phyloP scores from a whole-genome alignment of 2,888 invertebrate genomes.

The Cetonia aurata region DNA sequence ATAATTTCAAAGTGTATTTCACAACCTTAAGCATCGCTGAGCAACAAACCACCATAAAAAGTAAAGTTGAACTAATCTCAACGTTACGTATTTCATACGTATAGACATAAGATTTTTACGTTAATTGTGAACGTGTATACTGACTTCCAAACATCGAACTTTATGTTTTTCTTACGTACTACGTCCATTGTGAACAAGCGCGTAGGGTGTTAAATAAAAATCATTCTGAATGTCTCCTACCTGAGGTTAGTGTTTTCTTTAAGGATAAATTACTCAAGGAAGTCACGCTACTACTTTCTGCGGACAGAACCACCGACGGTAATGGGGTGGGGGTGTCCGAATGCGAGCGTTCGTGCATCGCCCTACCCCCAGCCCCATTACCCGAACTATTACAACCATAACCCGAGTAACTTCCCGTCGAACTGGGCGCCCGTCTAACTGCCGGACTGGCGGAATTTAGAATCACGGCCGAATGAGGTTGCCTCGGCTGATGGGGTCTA shows the following conservation, averaged over 20 bases:
- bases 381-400: conserved; percentile 67
- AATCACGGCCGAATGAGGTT: conserved; percentile 68
- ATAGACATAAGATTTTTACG: too few relatives aligned
- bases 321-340: conserved; percentile 89
- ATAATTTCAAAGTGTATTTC: too few relatives aligned
- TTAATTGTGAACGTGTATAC: too few relatives aligned
- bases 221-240: conserved; percentile 64
- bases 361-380: conserved; percentile 67
- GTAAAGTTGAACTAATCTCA: too few relatives aligned
- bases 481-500: conserved; percentile 87
- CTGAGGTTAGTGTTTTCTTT: conserved; percentile 83
- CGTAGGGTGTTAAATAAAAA: neutral
- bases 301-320: conserved; percentile 89
- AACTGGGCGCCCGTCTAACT: conserved; percentile 69
- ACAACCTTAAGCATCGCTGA: too few relatives aligned
- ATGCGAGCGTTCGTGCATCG: conserved; percentile 90
- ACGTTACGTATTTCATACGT: too few relatives aligned
- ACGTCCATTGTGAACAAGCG: too few relatives aligned
- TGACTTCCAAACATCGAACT: too few relatives aligned
- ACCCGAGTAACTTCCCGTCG: conserved; percentile 69
- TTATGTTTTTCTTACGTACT: too few relatives aligned
- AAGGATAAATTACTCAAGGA: conserved; percentile 91
- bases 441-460: conserved; percentile 75
- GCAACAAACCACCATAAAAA: too few relatives aligned
- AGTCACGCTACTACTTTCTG: conserved; percentile 95